Evolutionary conservation across 2,797 vertebrate species (phyloP).

Genomic region (Astyanax mexicanus): DNA sequence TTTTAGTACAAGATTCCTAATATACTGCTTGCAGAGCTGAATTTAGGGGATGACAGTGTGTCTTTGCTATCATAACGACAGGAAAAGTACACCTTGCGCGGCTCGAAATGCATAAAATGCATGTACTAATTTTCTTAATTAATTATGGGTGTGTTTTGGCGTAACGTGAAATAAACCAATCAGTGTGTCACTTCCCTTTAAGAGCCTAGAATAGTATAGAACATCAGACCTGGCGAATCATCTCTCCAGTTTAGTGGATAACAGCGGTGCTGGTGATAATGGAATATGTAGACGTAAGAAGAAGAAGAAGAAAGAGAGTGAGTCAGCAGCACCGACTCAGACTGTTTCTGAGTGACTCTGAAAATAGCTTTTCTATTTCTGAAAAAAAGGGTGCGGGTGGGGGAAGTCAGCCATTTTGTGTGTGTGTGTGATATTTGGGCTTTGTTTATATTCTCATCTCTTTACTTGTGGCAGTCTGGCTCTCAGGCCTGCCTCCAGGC

Average conservation of each 20-base stretch:
- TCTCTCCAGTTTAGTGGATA: slow-evolving; percentile 39
- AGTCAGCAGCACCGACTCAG: slow-evolving; percentile 37
- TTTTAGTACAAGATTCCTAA: too few species aligned
- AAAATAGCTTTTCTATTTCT: slow-evolving; percentile 45
- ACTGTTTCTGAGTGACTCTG: slow-evolving; percentile 39
- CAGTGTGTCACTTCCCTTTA: too few species aligned
- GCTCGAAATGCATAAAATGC: too few species aligned
- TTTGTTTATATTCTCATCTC: slow-evolving; percentile 28
- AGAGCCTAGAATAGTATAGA: too few species aligned
- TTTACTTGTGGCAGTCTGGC: slow-evolving; percentile 5
- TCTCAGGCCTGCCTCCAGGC: background rate
- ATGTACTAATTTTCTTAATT: too few species aligned
- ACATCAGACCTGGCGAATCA: slow-evolving; percentile 21
- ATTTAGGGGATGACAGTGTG: too few species aligned
- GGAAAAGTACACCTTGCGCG: too few species aligned
- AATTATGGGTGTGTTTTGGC: too few species aligned
- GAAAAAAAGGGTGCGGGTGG: slow-evolving; percentile 15
- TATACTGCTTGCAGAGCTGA: too few species aligned
- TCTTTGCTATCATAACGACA: too few species aligned
- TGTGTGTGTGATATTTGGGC: slow-evolving; percentile 44
- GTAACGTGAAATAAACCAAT: too few species aligned
- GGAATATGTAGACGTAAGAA: slow-evolving; percentile 26
- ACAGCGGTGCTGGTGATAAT: slow-evolving; percentile 34
- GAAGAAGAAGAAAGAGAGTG: slow-evolving; percentile 26
- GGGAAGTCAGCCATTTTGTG: background rate